Percentiles rank a stretch among this genome's conserved stretches.
These are phyloP conservation scores for Chironex yamaguchii DNA, from an alignment of 30 jellyfish, hydroid and myxozoan genomes.

Conservation along the genomic window DNA sequence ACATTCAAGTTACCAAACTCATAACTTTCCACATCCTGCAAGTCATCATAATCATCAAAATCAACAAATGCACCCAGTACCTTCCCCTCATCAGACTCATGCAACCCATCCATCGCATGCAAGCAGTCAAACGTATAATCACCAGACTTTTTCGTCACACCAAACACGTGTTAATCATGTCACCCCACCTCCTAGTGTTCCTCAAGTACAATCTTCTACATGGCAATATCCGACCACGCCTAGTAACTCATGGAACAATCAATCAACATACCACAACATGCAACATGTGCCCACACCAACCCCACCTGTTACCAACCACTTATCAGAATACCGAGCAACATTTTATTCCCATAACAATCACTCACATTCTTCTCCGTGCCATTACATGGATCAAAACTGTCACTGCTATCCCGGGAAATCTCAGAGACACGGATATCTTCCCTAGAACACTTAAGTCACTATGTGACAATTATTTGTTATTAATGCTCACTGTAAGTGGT, in stretches of 20 bases:
- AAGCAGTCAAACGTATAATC: not conserved
- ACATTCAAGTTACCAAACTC: not conserved
- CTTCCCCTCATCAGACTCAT: not conserved
- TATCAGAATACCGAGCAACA: constrained; percentile 66
- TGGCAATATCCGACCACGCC: constrained; percentile 30
- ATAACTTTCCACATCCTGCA: not conserved
- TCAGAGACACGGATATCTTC: not conserved
- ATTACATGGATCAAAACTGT: constrained; percentile 82
- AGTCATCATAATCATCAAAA: not conserved
- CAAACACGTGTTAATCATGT: constrained; percentile 10
- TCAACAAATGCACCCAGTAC: not conserved
- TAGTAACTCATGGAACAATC: not conserved
- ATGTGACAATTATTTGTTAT: no score
- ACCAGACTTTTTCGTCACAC: not conserved
- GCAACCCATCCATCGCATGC: not conserved
- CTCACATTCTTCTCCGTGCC: constrained; percentile 80
- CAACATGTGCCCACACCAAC: not conserved
- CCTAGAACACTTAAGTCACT: not conserved
- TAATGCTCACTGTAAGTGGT: no score
- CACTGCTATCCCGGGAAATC: constrained; percentile 45
- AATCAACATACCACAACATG: not conserved
- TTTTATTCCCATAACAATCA: constrained; percentile 65
- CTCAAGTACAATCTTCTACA: constrained; percentile 56
- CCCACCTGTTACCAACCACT: not conserved
- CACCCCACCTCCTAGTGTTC: constrained; percentile 71